Conservation (phyloP, 92 coral and sea anemone genomes). For the Porites rus region DNA sequence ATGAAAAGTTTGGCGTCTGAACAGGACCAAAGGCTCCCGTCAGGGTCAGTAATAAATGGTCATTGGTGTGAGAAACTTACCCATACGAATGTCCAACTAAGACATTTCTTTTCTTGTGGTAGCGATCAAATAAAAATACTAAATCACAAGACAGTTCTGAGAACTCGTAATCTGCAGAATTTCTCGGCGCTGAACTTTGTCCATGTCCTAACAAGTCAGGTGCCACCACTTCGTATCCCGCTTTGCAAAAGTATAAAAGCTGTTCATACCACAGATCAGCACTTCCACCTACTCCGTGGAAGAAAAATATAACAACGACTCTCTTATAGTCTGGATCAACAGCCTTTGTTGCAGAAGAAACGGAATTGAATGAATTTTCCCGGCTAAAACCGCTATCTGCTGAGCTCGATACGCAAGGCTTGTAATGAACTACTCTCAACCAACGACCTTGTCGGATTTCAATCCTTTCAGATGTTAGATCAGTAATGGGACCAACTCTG, state of each 20-base stretch:
- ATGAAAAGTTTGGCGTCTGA: too few species aligned
- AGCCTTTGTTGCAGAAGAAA: conserved; percentile 12
- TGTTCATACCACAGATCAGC: conserved; percentile 96
- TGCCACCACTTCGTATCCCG: conserved; percentile 93
- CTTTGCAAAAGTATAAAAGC: conserved; percentile 80
- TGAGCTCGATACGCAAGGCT: conserved; percentile 55
- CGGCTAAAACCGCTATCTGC: conserved; percentile 34
- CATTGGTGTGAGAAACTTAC: conserved; percentile 51
- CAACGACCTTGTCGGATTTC: conserved; percentile 85
- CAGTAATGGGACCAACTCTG: conserved; percentile 74
- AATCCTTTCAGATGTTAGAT: conserved; percentile 65
- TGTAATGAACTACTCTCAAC: conserved; percentile 75
- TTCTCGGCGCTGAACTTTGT: conserved; percentile 87
- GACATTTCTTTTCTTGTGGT: conserved; percentile 86
- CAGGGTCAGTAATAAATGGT: too few species aligned
- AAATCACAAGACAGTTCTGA: conserved; percentile 85
- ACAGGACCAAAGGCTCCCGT: too few species aligned
- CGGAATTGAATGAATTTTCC: conserved; percentile 23
- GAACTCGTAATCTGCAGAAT: conserved; percentile 73
- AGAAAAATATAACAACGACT: conserved; percentile 84
- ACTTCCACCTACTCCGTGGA: conserved; percentile 98
- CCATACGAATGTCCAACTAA: conserved; percentile 99
- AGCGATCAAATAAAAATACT: conserved; percentile 91
- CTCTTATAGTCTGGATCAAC: conserved; percentile 56
- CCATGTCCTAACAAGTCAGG: conserved; percentile 98